phyloP scores from a whole-genome alignment of 2,888 invertebrate species.

The Epinotia nisella region DNA sequence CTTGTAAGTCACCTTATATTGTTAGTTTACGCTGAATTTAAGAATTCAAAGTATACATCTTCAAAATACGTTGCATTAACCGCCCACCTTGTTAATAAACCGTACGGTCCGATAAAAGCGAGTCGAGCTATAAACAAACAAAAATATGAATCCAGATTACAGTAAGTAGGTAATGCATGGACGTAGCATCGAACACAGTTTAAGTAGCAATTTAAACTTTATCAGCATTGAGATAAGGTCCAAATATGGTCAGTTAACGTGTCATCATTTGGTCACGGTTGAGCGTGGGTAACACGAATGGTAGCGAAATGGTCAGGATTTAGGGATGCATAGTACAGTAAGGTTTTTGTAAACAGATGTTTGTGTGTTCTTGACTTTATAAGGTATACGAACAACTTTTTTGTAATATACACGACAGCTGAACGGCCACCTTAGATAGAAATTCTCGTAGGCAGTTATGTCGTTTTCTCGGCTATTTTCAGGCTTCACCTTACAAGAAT shows the following conservation, averaged over 20 bases:
- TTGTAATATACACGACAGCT: no score
- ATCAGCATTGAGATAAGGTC: background rate
- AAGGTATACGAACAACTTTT: background rate
- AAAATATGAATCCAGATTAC: slow-evolving; percentile 78
- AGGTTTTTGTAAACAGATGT: background rate
- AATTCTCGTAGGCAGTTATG: no score
- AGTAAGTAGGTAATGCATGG: slow-evolving; percentile 46
- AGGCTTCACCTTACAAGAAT: no score
- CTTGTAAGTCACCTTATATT: no score
- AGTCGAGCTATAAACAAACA: slow-evolving; percentile 68
- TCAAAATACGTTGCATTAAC: slow-evolving; percentile 44
- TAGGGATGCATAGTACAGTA: slow-evolving; percentile 42
- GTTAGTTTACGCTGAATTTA: background rate
- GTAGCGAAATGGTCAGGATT: slow-evolving; percentile 69
- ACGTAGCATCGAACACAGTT: slow-evolving; percentile 1
- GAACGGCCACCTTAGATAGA: no score
- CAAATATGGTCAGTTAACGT: background rate
- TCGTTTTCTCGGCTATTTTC: no score
- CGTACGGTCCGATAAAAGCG: slow-evolving; percentile 64
- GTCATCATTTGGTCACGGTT: background rate
- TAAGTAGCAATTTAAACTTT: background rate
- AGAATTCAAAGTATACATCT: slow-evolving; percentile 1
- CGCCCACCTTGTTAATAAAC: slow-evolving; percentile 60
- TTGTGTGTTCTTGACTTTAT: background rate
- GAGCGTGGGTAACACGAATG: slow-evolving; percentile 76